Evolutionary conservation across 1,140 invertebrate genomes (phyloP), one percentile per base, ranked within the genome.

Genomic region (Ips nitidus): DNA sequence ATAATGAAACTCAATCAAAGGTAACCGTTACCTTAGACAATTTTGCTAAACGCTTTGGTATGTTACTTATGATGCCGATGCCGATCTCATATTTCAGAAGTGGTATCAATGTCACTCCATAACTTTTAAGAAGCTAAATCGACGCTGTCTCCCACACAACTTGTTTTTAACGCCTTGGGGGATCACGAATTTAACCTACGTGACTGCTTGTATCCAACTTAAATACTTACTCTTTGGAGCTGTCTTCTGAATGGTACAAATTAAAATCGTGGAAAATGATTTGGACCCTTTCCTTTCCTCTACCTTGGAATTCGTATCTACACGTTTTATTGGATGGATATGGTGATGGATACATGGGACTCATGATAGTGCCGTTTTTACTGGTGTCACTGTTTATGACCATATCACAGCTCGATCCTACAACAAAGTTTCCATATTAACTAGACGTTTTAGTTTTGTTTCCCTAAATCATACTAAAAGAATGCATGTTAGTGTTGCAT

Each of bases 251-350:
- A 75, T 86, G 84, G 77, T 86, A 81, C 67, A 86, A 77, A 76
- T 82, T 85, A 75, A 93, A 93, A 80, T 93, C 90, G 75, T 88
- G 89, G 78, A 93, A 93, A 69, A 90, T 86, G 50, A 91, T 83
- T 79, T 89, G 87, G 4, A 94, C 87, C 37, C 91, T 84, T 81
- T 95, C 91, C 69, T 90, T 91, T 39, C 91, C 91, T 69, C 89
- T 83, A 50, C 91, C 93, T 75, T 90, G 88, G 77, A 95, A 95
- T 72, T 94, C 91, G 79, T 93, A 94, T 74, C 88, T 88, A 81
- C 93, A 95, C 64, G 88, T 86, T 2, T 91, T 88, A 72, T 88
- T 86, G 1, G 87, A 78, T 57, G 89, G 88, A 81, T 94, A 93
- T 38, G 89, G 86, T 71, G 86, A 83, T 42, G 91, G 91, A 79